Base-by-base conservation (phyloP, 2,113 vertebrate genomes). In the Chrysochloris asiatica region DNA sequence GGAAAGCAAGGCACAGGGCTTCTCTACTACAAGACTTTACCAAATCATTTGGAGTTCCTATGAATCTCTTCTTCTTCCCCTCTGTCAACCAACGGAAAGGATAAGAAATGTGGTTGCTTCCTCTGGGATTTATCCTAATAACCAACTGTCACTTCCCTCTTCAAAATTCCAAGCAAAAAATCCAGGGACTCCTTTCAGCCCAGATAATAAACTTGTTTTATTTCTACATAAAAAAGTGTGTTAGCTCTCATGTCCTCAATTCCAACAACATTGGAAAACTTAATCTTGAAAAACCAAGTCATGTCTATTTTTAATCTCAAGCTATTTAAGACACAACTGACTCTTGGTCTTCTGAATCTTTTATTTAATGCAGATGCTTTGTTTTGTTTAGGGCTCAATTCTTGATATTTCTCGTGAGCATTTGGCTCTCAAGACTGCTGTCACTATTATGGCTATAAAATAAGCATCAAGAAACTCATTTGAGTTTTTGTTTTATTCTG, bases 351-450 rank as follows among this genome's bases (percentile, higher is more conserved):
- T 54, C n/a, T 59, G 83, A 71, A 22, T 38, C 38, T 84, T 90
- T 88, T 65, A n/a, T 82, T 86, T 78, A 80, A 59, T 24, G 10
- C 17, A 12, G 13, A 12, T 28, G 21, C 8, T 19, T 83, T 83
- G 21, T 30, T 95, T 89, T 89, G 33, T 45, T 77, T 30, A 50
- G 36, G 12, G 38, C 17, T 54, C 26, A 93, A 61, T 26, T 93
- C 52, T 72, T 61, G 72, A 54, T 69, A 81, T 22, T 59, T 61
- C 14, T 54, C 26, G 36, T 52, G 36, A 61, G 47, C 16, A 8
- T 30, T 75, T 47, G 43, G 26, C 13, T 89, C 65, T 81, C 38
- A 86, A 76, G 30, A 36, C 5, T 11, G 41, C 28, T 41, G 14
- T 56, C n/a, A 41, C 16, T 54, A 13, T 48, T 19, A 19, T 1